Evolutionary conservation across 2,113 vertebrate species (phyloP).

Genomic region (Sapayoa aenigma): DNA sequence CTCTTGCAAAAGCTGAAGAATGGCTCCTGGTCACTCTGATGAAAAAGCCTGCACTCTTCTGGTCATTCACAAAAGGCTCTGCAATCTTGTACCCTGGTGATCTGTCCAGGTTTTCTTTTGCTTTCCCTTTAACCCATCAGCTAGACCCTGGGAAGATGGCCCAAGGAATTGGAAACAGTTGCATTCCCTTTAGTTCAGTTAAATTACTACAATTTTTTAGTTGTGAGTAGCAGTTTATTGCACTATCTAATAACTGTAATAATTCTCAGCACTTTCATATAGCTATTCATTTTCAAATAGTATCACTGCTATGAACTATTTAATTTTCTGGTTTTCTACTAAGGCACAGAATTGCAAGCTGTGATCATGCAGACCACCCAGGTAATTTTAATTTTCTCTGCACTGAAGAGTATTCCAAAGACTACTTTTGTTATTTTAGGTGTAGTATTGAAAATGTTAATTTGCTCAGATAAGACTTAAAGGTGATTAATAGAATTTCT

Average conservation of each 20-base stretch:
- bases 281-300: slow-evolving; percentile 33
- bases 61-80: background rate
- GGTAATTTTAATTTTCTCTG: slow-evolving; percentile 39
- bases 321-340: slow-evolving; percentile 47
- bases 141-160: background rate
- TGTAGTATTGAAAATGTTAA: slow-evolving; percentile 43
- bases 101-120: background rate
- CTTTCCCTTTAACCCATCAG: background rate
- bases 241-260: slow-evolving; percentile 6
- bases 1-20: background rate
- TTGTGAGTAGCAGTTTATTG: background rate
- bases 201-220: background rate
- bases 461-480: slow-evolving; percentile 35
- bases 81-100: background rate
- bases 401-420: slow-evolving; percentile 25
- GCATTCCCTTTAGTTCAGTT: background rate
- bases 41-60: background rate
- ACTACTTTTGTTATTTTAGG: slow-evolving; percentile 26
- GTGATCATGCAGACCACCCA: slow-evolving; percentile 31
- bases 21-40: background rate
- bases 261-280: slow-evolving; percentile 11
- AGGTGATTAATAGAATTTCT: slow-evolving; percentile 6
- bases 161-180: background rate
- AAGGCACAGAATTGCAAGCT: slow-evolving; percentile 9
- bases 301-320: slow-evolving; percentile 47